These are phyloP conservation scores for Ciconia nigra DNA, from an alignment of 2,797 vertebrate genomes.

Conservation along the genomic window DNA sequence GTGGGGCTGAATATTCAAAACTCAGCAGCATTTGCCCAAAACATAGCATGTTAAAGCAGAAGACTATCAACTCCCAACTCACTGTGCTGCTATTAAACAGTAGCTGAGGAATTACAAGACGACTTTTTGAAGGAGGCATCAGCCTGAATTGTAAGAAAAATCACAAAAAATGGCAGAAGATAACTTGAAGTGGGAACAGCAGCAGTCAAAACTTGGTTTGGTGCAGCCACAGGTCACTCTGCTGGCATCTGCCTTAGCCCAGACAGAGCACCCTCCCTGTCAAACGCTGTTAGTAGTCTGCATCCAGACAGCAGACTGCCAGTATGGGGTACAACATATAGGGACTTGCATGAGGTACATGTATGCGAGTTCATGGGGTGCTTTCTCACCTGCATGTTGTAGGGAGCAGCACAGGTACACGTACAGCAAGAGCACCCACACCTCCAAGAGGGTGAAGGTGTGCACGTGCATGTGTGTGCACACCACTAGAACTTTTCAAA, in stretches of 20 bases:
- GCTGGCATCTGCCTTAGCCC: neutral
- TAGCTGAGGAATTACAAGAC: neutral
- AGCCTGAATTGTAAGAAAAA: neutral
- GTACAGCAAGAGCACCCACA: neutral
- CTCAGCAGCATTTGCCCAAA: neutral
- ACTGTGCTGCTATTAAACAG: neutral
- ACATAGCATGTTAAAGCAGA: neutral
- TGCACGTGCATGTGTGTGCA: accelerated
- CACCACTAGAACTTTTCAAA: neutral
- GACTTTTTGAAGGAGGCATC: neutral
- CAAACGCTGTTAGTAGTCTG: neutral
- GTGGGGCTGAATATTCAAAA: neutral
- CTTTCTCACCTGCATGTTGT: neutral
- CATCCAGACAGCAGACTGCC: neutral
- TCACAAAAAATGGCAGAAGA: neutral
- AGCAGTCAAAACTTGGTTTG: neutral
- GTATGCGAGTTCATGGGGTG: accelerated
- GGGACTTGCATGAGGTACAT: accelerated
- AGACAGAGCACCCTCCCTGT: neutral
- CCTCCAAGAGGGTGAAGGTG: neutral
- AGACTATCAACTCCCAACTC: neutral
- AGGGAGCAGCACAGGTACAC: neutral
- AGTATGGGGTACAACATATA: accelerated
- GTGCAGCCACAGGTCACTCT: neutral
- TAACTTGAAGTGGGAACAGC: neutral